phyloP scores from a whole-genome alignment of 2,113 vertebrate species.

The Craseonycteris thonglongyai region DNA sequence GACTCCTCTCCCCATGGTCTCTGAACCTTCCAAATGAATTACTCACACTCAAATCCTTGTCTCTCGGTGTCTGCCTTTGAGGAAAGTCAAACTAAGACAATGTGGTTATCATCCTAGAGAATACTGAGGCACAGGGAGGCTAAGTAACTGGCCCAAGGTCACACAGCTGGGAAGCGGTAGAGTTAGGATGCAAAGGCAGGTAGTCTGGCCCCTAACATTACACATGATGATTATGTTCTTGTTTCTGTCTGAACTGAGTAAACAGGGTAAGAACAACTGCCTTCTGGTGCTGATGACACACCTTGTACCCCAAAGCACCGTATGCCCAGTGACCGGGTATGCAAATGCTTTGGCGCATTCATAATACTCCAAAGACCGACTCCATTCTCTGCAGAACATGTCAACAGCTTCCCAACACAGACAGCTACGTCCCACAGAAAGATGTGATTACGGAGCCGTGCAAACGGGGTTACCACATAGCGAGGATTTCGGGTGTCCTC shows the following conservation, averaged over 20 bases:
- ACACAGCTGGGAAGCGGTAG: neutral
- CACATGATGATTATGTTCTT: neutral
- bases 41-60: neutral
- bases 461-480: neutral
- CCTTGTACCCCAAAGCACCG: neutral
- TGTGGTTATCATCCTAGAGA: neutral
- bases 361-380: neutral
- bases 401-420: conserved; percentile 29
- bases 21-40: neutral
- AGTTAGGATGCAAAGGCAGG: neutral
- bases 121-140: neutral
- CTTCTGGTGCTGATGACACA: neutral
- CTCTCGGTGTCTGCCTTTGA: neutral
- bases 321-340: neutral
- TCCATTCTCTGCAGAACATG: conserved; percentile 48
- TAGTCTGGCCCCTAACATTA: neutral
- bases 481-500: conserved; percentile 37
- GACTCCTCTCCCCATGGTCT: neutral
- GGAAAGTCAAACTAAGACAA: neutral
- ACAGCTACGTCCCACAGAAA: neutral
- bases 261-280: neutral
- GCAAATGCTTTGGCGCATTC: neutral
- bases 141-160: neutral
- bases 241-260: neutral
- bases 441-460: neutral